Evolutionary conservation across 2,888 invertebrate species (phyloP).

Genomic region (Cryptocephalus primarius): DNA sequence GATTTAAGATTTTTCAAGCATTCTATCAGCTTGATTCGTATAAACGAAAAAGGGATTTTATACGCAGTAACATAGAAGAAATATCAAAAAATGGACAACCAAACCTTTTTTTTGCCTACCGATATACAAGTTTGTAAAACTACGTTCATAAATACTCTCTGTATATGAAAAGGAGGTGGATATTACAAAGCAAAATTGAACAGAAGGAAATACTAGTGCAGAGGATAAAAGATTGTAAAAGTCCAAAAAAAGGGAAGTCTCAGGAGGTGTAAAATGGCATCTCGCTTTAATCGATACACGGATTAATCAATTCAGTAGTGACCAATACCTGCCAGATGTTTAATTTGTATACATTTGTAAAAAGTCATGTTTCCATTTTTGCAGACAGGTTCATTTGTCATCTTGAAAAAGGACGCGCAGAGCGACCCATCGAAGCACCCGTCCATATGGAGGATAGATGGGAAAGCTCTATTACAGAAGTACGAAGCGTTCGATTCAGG

Average conservation of each 20-base stretch:
- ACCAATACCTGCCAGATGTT: too few species aligned
- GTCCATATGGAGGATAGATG: constrained; percentile 36
- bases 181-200: background rate
- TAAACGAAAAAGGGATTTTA: constrained; percentile 1
- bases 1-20: background rate
- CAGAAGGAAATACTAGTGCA: background rate
- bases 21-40: background rate
- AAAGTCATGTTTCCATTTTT: constrained; percentile 14
- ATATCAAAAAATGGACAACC: too few species aligned
- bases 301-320: too few species aligned
- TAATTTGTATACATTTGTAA: too few species aligned
- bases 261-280: background rate
- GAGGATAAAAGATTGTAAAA: background rate
- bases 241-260: background rate
- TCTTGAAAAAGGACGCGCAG: constrained; percentile 34
- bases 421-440: constrained; percentile 31
- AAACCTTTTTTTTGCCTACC: too few species aligned
- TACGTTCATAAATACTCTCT: background rate
- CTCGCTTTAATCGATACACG: too few species aligned
- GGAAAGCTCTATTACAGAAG: constrained; percentile 39
- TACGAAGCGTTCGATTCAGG: constrained; percentile 36
- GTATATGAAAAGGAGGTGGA: background rate
- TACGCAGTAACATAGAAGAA: background rate
- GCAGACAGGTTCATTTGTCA: constrained; percentile 35
- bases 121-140: too few species aligned